Evolutionary conservation across 2,113 vertebrate species (phyloP), one percentile per base, ranked within the genome.

Genomic region (Mystacornis crossleyi): DNA sequence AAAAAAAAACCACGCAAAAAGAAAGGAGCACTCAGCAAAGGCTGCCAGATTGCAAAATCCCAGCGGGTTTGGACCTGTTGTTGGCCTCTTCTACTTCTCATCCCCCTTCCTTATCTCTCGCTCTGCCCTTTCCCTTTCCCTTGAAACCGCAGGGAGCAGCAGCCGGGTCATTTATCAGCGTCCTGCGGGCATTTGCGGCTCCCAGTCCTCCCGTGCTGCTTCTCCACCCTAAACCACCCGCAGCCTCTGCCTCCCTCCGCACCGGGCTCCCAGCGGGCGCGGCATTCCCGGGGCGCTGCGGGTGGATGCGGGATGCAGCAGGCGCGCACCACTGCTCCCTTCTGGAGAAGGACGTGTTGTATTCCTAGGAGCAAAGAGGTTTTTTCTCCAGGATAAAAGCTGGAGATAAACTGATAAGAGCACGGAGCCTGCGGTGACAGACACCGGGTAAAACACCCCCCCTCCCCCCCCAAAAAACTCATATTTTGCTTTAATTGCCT

Each of bases 261-360:
- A 0, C 8, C 45, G 42, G 21, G 25, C 13, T 51, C 18, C 75
- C 18, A 0, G 28, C 0, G 36, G 72, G 48, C 4, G 1, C 53
- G 31, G 55, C 29, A 34, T 15, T 48, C n/a, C 58, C 10, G 15
- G 78, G 93, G 51, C 2, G 38, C 61, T 18, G 0, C 9, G 48
- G 54, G 14, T 5, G 14, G 3, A 57, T 55, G 47, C 3, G 2
- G 51, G 75, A 83, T 57, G 66, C 62, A 0, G 57, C 18, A 1
- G 48, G 36, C 8, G 84, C 2, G 6, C 95, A 94, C 70, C 96
- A 94, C 96, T 95, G 96, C 96, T 96, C 96, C 81, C 96, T 97
- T 94, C 95, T 96, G 96, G 96, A 94, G 94, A 70, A 45, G 58
- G n/a, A 25, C 5, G 36, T 28, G 42, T 18, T n/a, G 6, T 65